Percentiles rank a stretch among this genome's conserved stretches.
These are phyloP conservation scores for Metridium senile DNA, from an alignment of 92 coral and sea anemone genomes.

Conservation along the genomic window DNA sequence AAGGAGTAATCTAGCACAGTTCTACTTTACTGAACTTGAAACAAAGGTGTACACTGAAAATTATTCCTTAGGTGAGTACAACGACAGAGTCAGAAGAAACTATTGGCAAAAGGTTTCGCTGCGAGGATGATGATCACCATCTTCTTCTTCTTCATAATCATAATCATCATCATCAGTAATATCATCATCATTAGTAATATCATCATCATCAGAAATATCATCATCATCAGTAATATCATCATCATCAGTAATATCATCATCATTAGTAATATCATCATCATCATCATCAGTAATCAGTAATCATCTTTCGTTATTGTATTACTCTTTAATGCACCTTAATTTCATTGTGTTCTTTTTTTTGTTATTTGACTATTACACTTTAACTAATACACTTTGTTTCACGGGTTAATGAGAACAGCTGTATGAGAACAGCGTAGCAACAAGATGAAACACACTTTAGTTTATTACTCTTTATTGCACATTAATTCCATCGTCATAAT, in stretches of 20 bases:
- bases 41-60: background rate
- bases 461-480: too few relatives aligned
- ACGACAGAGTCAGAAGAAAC: background rate
- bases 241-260: background rate
- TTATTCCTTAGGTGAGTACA: conserved; percentile 12
- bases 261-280: background rate
- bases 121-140: too few relatives aligned
- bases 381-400: too few relatives aligned
- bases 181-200: background rate
- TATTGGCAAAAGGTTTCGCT: background rate
- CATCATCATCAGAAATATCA: background rate
- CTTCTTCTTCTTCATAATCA: background rate
- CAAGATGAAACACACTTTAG: too few relatives aligned
- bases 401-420: too few relatives aligned
- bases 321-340: too few relatives aligned
- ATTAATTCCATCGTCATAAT: too few relatives aligned
- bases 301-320: too few relatives aligned
- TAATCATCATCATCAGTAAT: background rate
- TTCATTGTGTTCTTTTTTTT: too few relatives aligned
- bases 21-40: conserved; percentile 39
- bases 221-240: background rate
- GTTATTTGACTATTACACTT: too few relatives aligned
- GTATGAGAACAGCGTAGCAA: too few relatives aligned
- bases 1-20: conserved; percentile 65
- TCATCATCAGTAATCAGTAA: too few relatives aligned